Base-by-base conservation (phyloP, 2,113 vertebrate genomes). In the Laticauda colubrina region DNA sequence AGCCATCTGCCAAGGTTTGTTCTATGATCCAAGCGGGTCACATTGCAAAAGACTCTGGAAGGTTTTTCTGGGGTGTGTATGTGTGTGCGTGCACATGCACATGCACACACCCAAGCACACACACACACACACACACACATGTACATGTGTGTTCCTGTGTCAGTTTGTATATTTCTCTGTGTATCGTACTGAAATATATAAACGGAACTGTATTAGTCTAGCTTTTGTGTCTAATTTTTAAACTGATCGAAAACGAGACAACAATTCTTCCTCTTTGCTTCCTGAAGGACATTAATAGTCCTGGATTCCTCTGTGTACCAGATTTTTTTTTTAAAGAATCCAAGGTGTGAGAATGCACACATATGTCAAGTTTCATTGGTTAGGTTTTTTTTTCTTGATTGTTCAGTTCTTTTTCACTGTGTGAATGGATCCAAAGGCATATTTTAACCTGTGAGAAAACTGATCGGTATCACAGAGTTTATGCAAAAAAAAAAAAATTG, bases 1-100 rank as follows among this genome's bases (percentile, higher is more conserved):
- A 85, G 95, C 96, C 96, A 97, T 97, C 97, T 97, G 96, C 96
- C 96, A 95, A 92, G 94, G 94, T 94, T 96, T 95, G 96, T 95
- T 96, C 96, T 95, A 6, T 97, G 95, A 85, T 95, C 75, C 96
- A 81, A 81, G 15, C 12, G 5, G 34, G 34, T 95, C 93, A 54
- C 95, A 95, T 95, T 96, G 96, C 96, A 96, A 96, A 97, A 96
- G 96, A 96, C 95, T 53, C 92, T 93, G 95, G 95, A 97, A 96
- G 95, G 94, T 92, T 95, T 95, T 92, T 14, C 34, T 14, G 56
- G 1, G 6, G 89, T 39, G 69, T 51, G 8, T 39, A 15, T 8
- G 15, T 5, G 29, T 7, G n/a, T 2, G 64, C 1, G 26, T 29
- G 26, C 5, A 10, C 6, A 7, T 7, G 48, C 48, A 51, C 48